Conservation (phyloP, 2,888 invertebrate species). For the Clostera curtula region DNA sequence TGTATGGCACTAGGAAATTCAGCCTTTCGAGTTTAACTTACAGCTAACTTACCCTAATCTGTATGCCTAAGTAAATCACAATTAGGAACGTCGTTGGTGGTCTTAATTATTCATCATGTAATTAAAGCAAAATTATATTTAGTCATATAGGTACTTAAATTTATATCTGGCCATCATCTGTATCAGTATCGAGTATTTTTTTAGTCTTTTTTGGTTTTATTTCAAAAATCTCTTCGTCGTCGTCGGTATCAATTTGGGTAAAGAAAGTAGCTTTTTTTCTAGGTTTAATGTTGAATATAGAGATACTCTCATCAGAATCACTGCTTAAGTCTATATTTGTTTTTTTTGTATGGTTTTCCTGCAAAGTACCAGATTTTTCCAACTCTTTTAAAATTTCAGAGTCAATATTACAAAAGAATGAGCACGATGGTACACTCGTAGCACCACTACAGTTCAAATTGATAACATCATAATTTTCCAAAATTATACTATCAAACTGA, state of each 20-base stretch:
- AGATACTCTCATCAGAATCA: conserved; percentile 4
- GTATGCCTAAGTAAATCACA: not conserved
- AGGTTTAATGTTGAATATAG: conserved; percentile 2
- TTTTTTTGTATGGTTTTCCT: conserved; percentile 3
- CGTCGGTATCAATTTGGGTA: too few relatives aligned
- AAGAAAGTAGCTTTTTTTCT: conserved; percentile 3
- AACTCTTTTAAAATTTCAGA: conserved; percentile 2
- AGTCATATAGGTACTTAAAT: not conserved
- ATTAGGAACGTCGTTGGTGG: not conserved
- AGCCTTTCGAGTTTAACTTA: not conserved
- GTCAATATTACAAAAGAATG: conserved; percentile 3
- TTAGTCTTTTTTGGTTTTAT: not conserved
- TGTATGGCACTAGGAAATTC: not conserved
- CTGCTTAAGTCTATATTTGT: conserved; percentile 1
- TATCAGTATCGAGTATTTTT: not conserved
- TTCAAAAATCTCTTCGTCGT: not conserved
- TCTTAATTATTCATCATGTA: not conserved
- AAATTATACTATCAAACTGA: conserved; percentile 2
- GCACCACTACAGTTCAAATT: conserved; percentile 1
- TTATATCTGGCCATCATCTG: not conserved
- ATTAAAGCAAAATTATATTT: not conserved
- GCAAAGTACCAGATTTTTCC: conserved; percentile 2
- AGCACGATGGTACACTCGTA: conserved; percentile 2
- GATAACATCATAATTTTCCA: conserved; percentile 2
- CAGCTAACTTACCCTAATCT: not conserved